These are phyloP conservation scores for Octonoba sinensis DNA, from an alignment of 2,888 invertebrate genomes.

Conservation along the genomic window DNA sequence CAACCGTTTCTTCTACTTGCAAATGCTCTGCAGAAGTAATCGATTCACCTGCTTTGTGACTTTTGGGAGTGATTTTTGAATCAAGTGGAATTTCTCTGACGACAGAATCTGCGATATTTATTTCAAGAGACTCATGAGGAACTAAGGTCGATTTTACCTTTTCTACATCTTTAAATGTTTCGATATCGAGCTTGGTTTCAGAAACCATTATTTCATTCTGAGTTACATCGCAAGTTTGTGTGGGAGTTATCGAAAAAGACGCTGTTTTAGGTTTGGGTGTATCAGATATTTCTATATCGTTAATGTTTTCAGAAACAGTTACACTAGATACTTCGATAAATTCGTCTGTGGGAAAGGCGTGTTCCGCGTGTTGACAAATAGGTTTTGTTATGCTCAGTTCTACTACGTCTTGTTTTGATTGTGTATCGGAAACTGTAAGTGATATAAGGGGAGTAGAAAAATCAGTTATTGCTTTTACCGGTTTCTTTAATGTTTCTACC, in stretches of 20 bases:
- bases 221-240: conserved; percentile 29
- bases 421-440: conserved; percentile 40
- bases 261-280: conserved; percentile 5
- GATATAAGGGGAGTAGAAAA: conserved; percentile 25
- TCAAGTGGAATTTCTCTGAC: conserved; percentile 53
- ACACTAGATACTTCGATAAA: conserved; percentile 38
- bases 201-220: conserved; percentile 19
- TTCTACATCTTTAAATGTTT: conserved; percentile 19
- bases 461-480: conserved; percentile 36
- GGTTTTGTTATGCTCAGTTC: conserved; percentile 12
- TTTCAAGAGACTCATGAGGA: conserved; percentile 62
- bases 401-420: conserved; percentile 22
- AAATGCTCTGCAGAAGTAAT: conserved; percentile 33
- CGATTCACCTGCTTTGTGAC: conserved; percentile 23
- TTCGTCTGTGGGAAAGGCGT: conserved; percentile 21
- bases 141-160: conserved; percentile 45
- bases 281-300: neutral
- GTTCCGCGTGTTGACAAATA: conserved; percentile 3
- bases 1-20: conserved; percentile 34
- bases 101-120: conserved; percentile 38
- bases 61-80: conserved; percentile 49
- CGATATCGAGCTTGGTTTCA: conserved; percentile 27
- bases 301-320: conserved; percentile 26
- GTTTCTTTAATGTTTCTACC: conserved; percentile 21
- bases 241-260: conserved; percentile 26